phyloP scores from a whole-genome alignment of 2,797 vertebrate species.

The Mus spretus region DNA sequence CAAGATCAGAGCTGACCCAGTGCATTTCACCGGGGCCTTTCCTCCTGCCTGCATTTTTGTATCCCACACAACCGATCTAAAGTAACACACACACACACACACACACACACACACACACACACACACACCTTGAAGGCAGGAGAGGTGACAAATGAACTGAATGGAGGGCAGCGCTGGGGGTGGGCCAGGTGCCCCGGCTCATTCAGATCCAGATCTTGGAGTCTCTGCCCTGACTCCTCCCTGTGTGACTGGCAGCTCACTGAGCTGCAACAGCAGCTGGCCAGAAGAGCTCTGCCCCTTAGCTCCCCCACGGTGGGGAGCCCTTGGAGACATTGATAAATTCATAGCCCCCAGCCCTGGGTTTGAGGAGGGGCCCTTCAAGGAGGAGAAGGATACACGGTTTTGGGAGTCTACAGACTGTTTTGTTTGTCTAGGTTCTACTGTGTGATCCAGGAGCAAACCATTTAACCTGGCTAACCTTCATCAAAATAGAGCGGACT shows the following conservation, averaged over 20 bases:
- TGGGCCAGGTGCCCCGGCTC: neutral
- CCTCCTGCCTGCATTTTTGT: slow-evolving; percentile 2
- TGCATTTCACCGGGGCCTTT: neutral
- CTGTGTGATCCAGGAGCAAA: neutral
- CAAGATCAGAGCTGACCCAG: neutral
- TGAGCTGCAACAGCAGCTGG: neutral
- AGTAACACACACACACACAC: neutral
- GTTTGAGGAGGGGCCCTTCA: neutral
- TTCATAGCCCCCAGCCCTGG: too few species aligned
- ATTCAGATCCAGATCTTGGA: neutral
- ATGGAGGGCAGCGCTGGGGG: neutral
- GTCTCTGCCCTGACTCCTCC: neutral
- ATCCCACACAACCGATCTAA: neutral
- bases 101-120: neutral
- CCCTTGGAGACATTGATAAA: neutral
- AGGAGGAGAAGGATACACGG: neutral
- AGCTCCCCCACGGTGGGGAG: neutral
- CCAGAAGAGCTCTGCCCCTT: neutral
- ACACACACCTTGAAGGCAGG: neutral
- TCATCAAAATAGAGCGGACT: neutral
- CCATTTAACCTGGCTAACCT: neutral
- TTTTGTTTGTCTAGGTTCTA: neutral
- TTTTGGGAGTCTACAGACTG: neutral
- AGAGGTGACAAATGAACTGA: neutral
- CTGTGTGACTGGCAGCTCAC: neutral